Evolutionary conservation across 2,888 invertebrate genomes (phyloP), one percentile per base, ranked within the genome.

Genomic region (Rhimphoctona megacephalus): DNA sequence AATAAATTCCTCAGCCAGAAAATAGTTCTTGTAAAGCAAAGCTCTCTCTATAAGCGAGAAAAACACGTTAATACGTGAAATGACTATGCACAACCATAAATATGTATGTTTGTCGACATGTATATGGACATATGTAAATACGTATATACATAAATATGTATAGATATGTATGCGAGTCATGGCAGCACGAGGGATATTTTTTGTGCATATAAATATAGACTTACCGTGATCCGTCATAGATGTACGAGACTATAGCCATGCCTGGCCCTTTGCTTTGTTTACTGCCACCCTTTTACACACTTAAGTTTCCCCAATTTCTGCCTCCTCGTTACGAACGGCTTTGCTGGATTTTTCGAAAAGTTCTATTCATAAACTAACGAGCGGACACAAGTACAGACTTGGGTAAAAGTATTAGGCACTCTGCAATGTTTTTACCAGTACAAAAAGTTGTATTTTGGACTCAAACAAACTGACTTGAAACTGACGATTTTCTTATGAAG

Each of bases 81-180:
- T 57, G 25, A 57, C 57, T 57, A 57, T 57, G 57, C 25, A 57
- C 57, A 30, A 6, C 57, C 57, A 25, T 39, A 46, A 36, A 25
- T 46, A 69, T 36, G 19, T 69, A 25, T 39, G 39, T 14, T 69
- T 46, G 46, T 6, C 2, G 25, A 74, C 49, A 54, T 74, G 25
- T 57, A 57, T 57, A 25, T 57, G 25, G 57, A 57, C 57, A 25
- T 57, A 57, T 61, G 61, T 61, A 61, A 61, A 61, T 61, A 30
- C 61, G 30, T 61, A 30, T 61, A 30, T 61, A 6, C 30, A 61
- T 30, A 61, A 61, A 61, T 61, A 61, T 61, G 61, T 61, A 61
- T 61, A 25, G 25, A 25, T 6, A 57, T 25, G 25, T 57, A 25
- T 9, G 9, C 11, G 25, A 57, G 57, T 57, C 11, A 57, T 57